A percentile compares a stretch with the other conserved stretches of the same genome.
These are phyloP conservation scores for Calyptomena viridis DNA, from an alignment of 2,113 vertebrate species.

Conservation along the genomic window DNA sequence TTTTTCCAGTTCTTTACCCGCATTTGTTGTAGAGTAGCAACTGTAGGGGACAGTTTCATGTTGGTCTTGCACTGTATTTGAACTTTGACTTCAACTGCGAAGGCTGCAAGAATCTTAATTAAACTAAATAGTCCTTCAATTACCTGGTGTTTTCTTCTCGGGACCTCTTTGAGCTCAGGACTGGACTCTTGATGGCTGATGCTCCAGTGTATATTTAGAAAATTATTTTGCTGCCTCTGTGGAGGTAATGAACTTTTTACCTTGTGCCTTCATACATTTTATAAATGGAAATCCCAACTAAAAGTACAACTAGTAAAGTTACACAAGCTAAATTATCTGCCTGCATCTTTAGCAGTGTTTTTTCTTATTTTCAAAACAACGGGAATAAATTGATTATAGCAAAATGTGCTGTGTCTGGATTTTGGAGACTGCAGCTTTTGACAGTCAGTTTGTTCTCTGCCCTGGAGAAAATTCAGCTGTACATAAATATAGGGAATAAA, in stretches of 20 bases:
- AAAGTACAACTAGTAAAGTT: neutral
- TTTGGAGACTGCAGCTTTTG: neutral
- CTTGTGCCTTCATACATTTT: neutral
- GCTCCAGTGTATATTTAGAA: neutral
- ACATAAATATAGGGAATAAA: neutral
- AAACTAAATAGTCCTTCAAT: neutral
- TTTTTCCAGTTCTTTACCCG: neutral
- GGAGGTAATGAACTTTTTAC: neutral
- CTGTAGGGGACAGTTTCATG: neutral
- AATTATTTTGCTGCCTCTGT: neutral
- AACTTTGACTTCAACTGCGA: neutral
- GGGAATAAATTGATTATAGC: neutral
- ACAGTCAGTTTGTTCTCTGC: neutral
- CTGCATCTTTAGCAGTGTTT: neutral
- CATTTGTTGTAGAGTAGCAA: neutral
- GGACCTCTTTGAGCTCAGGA: neutral
- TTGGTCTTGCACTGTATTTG: neutral
- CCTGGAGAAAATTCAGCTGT: conserved; percentile 1
- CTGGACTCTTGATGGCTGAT: neutral
- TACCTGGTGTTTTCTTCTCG: neutral
- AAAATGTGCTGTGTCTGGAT: neutral
- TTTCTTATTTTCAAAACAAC: neutral
- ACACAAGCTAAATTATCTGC: neutral
- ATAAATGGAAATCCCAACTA: neutral
- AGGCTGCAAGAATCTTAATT: neutral